phyloP scores from a whole-genome alignment of 2,888 invertebrate species.

The Drosophila vallismaia region DNA sequence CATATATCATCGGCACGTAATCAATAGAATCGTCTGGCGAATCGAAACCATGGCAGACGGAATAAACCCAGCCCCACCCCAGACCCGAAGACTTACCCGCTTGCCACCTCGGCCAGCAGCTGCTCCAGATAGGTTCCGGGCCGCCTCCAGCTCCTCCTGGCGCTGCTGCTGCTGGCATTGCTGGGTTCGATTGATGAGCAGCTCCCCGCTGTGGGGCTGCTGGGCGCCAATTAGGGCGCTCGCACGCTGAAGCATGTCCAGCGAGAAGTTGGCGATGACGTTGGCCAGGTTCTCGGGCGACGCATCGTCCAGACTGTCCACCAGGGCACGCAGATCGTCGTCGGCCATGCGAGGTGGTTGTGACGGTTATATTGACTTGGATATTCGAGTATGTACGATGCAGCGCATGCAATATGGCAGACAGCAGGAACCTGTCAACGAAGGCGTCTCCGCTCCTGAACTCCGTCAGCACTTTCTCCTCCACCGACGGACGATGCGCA shows the following conservation, averaged over 20 bases:
- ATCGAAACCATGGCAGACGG: background rate
- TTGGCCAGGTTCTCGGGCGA: constrained; percentile 60
- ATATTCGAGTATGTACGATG: background rate
- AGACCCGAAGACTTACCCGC: constrained; percentile 43
- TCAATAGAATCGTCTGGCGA: background rate
- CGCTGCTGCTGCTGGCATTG: constrained; percentile 59
- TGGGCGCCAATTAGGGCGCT: constrained; percentile 66
- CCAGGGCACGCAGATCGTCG: constrained; percentile 68
- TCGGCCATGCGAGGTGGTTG: constrained; percentile 57
- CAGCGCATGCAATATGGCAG: constrained; percentile 32
- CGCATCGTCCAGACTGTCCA: constrained; percentile 67
- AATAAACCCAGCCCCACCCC: constrained; percentile 1
- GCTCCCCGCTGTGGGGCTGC: constrained; percentile 49
- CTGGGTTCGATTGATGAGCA: constrained; percentile 66
- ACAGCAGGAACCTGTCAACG: constrained; percentile 48
- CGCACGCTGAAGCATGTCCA: constrained; percentile 72
- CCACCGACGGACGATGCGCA: constrained; percentile 49
- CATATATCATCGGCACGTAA: background rate
- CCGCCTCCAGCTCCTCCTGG: constrained; percentile 56
- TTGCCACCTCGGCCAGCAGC: constrained; percentile 18
- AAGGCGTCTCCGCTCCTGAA: constrained; percentile 49
- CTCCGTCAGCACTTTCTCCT: constrained; percentile 45
- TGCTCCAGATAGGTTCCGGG: constrained; percentile 3
- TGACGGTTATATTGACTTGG: too few relatives aligned
- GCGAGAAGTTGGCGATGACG: constrained; percentile 75